Evolutionary conservation across 92 coral and sea anemone genomes (phyloP), one percentile per base, ranked within the genome.

Genomic region (Meandrina meandrites): DNA sequence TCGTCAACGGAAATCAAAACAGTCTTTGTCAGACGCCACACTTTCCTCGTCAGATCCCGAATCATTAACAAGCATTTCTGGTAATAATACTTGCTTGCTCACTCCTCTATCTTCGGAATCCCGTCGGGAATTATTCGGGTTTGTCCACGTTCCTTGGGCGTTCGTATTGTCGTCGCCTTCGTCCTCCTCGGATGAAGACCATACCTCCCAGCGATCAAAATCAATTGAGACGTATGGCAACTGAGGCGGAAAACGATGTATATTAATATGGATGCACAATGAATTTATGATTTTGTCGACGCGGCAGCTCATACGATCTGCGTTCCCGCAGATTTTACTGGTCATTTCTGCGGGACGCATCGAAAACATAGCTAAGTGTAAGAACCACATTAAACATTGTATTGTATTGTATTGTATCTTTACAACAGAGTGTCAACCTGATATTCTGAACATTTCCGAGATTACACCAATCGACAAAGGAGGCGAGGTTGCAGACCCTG

Each of bases 131-230:
- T 54, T 79, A 28, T 42, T 48, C 42, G 67, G 57, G 72, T 34
- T 69, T 32, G 84, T 36, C 80, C 73, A 75, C 3, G 30, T 60
- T 54, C 42, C 79, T 68, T 32, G 71, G 14, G 79, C 17, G 57
- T 67, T 34, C 37, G 48, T 30, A 34, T 80, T 19, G 53, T 54
- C 85, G 79, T 79, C 77, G 24, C 35, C 80, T 45, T 93, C 94
- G 77, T 93, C 95, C 76, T 94, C 98, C 19, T 90, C 95, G 21
- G 98, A 93, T 4, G 94, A 94, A 12, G 98, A 93, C 91, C 95
- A 92, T 34, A 94, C 92, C 48, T 96, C 98, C 96, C 96, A 96
- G 42, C 98, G 93, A 86, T 96, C 98, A 64, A 94, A 93, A 74
- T 96, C 98, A 36, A 94, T 84, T 14, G 91, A 91, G 19, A 96